These are phyloP conservation scores for Podarcis lilfordi DNA, from an alignment of 2,797 vertebrate genomes.

Conservation along the genomic window DNA sequence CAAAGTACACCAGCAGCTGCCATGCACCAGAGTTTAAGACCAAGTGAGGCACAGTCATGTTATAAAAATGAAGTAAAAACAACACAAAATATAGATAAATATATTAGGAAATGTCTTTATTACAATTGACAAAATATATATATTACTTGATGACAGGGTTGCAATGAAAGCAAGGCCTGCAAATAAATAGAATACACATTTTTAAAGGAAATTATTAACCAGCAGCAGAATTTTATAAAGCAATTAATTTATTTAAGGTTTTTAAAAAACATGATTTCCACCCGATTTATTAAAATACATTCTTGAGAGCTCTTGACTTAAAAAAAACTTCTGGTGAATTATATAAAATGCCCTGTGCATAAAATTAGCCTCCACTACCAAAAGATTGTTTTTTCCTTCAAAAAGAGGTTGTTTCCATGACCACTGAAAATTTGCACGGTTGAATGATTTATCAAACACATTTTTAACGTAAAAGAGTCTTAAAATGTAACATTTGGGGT, in stretches of 20 bases:
- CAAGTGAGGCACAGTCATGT: neutral
- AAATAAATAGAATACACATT: constrained; percentile 65
- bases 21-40: neutral
- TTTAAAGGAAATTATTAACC: constrained; percentile 62
- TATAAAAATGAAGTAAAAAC: constrained; percentile 31
- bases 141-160: constrained; percentile 43
- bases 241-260: no score
- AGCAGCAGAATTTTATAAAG: constrained; percentile 51
- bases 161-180: constrained; percentile 52
- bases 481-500: neutral
- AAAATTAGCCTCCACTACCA: constrained; percentile 55
- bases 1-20: neutral
- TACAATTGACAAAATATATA: constrained; percentile 68
- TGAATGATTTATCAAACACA: constrained; percentile 20
- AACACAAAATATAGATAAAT: constrained; percentile 57
- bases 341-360: constrained; percentile 54
- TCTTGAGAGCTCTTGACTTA: constrained; percentile 61
- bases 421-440: constrained; percentile 52
- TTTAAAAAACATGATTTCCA: constrained; percentile 34
- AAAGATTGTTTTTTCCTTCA: constrained; percentile 38
- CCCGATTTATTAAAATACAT: constrained; percentile 62
- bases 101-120: constrained; percentile 73
- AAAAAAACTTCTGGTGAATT: constrained; percentile 47
- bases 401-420: constrained; percentile 45
- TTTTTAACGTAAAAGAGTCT: constrained; percentile 15